These are phyloP conservation scores for Marmota flaviventris DNA, from an alignment of 2,113 vertebrate species.

Conservation along the genomic window DNA sequence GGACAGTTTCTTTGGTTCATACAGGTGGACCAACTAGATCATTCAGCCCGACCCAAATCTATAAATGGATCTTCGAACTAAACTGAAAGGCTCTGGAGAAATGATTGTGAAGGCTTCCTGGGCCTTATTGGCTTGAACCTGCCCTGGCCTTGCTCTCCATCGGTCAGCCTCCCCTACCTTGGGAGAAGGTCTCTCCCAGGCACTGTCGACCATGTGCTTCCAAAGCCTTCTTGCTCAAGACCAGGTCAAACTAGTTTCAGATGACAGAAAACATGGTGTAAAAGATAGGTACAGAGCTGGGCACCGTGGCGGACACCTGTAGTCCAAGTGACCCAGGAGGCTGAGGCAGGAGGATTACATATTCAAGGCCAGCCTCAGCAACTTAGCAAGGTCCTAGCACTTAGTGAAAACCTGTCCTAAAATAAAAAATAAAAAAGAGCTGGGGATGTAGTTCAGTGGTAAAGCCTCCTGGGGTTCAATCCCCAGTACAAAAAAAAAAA, in stretches of 20 bases:
- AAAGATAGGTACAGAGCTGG: background rate
- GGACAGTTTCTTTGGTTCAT: background rate
- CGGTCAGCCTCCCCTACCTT: background rate
- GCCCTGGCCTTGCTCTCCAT: fast-evolving
- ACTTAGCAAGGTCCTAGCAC: too few relatives aligned
- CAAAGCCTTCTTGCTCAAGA: background rate
- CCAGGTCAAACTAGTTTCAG: background rate
- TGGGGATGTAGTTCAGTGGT: too few relatives aligned
- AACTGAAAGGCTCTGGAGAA: background rate
- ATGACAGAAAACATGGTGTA: background rate
- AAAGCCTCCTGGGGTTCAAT: too few relatives aligned
- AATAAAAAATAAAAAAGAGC: too few relatives aligned
- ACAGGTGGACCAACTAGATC: background rate
- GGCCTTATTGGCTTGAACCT: background rate
- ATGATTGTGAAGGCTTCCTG: background rate
- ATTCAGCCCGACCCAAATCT: background rate
- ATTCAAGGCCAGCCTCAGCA: too few relatives aligned
- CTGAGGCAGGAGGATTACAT: too few relatives aligned
- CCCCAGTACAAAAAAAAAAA: too few relatives aligned
- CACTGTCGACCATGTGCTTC: fast-evolving
- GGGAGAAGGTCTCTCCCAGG: background rate
- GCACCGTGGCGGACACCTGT: too few relatives aligned
- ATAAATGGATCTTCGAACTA: background rate
- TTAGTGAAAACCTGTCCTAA: too few relatives aligned
- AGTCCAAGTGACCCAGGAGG: too few relatives aligned